Base-by-base conservation (phyloP, 2,888 invertebrate species). In the Epinotia brunnichana region DNA sequence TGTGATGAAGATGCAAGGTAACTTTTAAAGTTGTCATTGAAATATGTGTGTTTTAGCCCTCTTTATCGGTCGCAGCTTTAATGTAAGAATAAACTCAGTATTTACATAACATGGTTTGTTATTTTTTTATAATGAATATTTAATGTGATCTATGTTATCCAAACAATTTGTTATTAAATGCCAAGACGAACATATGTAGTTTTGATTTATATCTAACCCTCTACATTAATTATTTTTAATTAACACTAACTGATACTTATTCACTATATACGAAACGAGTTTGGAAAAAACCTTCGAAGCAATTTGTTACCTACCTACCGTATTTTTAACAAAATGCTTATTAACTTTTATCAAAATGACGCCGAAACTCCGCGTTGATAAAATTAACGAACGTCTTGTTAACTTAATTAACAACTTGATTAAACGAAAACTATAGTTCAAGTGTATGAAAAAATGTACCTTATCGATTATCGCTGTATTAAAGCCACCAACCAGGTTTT, bases 51-150 rank as follows among this genome's bases (percentile, higher is more conserved):
- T 41, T 24, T 21, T 63, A 29, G 51, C 48, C 17, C 53, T 39
- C 1, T 61, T 39, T 53, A 39, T 11, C 51, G 21, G 19, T 35
- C 13, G 41, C 39, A 56, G 19, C 11, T 66, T 44, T n/a, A 48
- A 44, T 44, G 21, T 69, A 69, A 74, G 60, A 61, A 53, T 39
- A 53, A 69, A 69, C 68, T 24, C 75, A 76, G 74, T 76, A 76
- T 76, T 77, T 44, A 74, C 74, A 69, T 51, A 63, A 61, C 68
- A 53, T 60, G 61, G 70, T 62, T 74, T 78, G 77, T 79, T 80
- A 78, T 77, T 78, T 76, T 77, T 77, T 75, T 77, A 77, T 73
- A 66, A 66, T 54, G 39, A 41, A 67, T 73, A 74, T 69, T 74
- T 63, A 68, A 74, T 74, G 73, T 73, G 72, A 72, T 72, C 67